phyloP scores from a whole-genome alignment of 1,140 invertebrate species.

The Alviniconcha marisindica region DNA sequence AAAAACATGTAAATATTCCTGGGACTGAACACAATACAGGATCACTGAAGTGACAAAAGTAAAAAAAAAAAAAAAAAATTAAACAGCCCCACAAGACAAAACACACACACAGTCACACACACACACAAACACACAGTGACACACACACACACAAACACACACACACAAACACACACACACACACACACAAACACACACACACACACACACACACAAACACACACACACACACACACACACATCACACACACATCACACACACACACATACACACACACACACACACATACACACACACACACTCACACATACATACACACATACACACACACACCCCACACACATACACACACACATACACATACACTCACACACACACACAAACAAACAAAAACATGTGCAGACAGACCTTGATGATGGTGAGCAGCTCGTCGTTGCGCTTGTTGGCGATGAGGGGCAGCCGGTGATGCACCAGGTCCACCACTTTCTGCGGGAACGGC shows the following conservation, averaged over 20 bases:
- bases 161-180: too few relatives aligned
- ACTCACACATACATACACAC: not conserved
- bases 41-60: too few relatives aligned
- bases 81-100: too few relatives aligned
- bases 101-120: too few relatives aligned
- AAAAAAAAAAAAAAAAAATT: too few relatives aligned
- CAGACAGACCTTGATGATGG: conserved; percentile 69
- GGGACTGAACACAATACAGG: too few relatives aligned
- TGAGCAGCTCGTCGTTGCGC: conserved; percentile 72
- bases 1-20: too few relatives aligned
- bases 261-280: not conserved
- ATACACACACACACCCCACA: not conserved
- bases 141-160: too few relatives aligned
- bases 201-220: not conserved
- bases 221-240: not conserved
- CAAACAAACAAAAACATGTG: too few relatives aligned
- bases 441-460: conserved; percentile 72
- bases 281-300: not conserved
- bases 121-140: too few relatives aligned
- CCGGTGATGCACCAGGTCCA: conserved; percentile 61
- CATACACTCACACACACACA: too few relatives aligned
- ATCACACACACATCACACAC: not conserved
- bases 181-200: too few relatives aligned
- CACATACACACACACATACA: not conserved
- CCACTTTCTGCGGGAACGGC: conserved; percentile 67